A percentile compares a stretch with the other conserved stretches of the same genome.
phyloP scores from a whole-genome alignment of 2,797 vertebrate species.

The Myioborus miniatus region DNA sequence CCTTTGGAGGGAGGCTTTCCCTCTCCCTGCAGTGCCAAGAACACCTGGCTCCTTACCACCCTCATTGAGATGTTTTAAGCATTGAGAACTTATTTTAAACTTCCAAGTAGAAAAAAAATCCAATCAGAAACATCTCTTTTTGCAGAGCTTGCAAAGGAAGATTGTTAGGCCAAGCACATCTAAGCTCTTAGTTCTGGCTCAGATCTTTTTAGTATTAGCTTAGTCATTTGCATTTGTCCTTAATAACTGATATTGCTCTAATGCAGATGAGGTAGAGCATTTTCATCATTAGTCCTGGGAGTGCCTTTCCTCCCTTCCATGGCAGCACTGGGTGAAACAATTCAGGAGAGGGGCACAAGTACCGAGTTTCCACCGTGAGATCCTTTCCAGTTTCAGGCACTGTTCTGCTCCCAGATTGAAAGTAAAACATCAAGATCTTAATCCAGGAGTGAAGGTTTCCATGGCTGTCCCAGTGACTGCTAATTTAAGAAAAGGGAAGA shows the following conservation, averaged over 20 bases:
- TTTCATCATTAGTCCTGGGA: constrained; percentile 46
- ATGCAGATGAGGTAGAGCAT: constrained; percentile 1
- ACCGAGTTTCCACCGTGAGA: not conserved
- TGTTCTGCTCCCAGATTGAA: not conserved
- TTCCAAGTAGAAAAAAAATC: not conserved
- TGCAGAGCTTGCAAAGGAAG: not conserved
- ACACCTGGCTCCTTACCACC: not conserved
- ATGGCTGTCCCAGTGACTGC: not conserved
- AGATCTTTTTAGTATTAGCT: constrained; percentile 56
- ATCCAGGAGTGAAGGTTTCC: not conserved
- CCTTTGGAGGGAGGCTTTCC: not conserved
- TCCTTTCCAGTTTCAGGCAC: not conserved
- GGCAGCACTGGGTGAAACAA: not conserved
- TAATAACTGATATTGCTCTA: constrained; percentile 57
- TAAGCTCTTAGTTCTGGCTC: constrained; percentile 61
- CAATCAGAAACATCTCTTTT: not conserved
- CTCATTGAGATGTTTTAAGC: not conserved
- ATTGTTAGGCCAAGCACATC: constrained; percentile 15
- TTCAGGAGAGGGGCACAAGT: not conserved
- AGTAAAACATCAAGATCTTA: not conserved
- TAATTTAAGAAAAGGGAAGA: constrained; percentile 52
- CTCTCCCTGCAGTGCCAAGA: not conserved
- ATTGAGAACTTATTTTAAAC: not conserved
- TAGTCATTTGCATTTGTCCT: constrained; percentile 49
- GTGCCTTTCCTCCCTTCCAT: not conserved